These are phyloP conservation scores for Lapara coniferarum DNA, from an alignment of 2,888 invertebrate species.

Conservation along the genomic window DNA sequence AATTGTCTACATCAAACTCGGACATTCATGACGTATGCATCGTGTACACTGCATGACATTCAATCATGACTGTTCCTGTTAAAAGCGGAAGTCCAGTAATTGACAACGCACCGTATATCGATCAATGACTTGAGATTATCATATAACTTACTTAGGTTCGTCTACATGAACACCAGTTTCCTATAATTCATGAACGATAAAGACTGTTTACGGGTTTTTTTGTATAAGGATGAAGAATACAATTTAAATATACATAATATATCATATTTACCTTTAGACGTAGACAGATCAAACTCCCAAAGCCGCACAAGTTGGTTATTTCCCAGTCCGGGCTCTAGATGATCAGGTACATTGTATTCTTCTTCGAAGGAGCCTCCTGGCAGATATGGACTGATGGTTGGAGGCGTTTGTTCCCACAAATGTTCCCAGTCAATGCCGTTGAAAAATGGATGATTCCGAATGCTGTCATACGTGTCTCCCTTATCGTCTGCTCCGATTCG, in stretches of 20 bases:
- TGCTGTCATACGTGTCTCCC: constrained; percentile 88
- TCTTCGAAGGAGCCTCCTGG: constrained; percentile 88
- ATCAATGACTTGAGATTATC: neutral
- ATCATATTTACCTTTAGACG: constrained; percentile 62
- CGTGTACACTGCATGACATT: constrained; percentile 33
- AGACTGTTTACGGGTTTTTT: neutral
- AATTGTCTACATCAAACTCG: constrained; percentile 56
- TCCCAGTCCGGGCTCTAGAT: constrained; percentile 94
- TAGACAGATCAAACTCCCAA: constrained; percentile 87
- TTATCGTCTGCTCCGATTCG: constrained; percentile 92
- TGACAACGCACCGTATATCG: neutral
- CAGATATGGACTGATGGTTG: constrained; percentile 91
- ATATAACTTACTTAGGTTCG: neutral
- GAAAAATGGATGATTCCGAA: constrained; percentile 95
- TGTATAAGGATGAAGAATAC: neutral
- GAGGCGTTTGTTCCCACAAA: constrained; percentile 90
- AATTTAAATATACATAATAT: neutral
- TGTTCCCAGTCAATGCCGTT: constrained; percentile 91
- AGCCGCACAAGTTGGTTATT: constrained; percentile 91
- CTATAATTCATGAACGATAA: neutral
- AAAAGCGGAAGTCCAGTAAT: constrained; percentile 8
- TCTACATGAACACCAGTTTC: neutral
- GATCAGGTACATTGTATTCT: constrained; percentile 88
- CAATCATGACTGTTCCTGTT: constrained; percentile 36
- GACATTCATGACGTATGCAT: constrained; percentile 30